phyloP scores from a whole-genome alignment of 1,140 invertebrate genomes.

The Chionoecetes opilio region DNA sequence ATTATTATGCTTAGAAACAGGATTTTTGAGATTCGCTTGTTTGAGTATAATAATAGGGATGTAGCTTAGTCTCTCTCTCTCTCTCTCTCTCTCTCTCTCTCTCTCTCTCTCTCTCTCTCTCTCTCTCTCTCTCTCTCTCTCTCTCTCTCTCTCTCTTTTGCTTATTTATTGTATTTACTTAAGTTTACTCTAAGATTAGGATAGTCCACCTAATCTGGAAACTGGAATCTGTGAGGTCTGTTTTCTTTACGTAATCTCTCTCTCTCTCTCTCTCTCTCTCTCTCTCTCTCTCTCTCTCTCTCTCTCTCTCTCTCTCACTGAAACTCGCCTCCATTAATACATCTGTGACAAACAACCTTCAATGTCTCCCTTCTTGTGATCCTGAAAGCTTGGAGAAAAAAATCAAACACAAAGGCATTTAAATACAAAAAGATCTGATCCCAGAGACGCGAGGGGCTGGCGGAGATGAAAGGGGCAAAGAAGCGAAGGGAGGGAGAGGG shows the following conservation, averaged over 20 bases:
- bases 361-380: not conserved
- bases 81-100: not conserved
- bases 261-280: slow-evolving; percentile 28
- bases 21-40: too few relatives aligned
- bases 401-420: slow-evolving; percentile 18
- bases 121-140: slow-evolving; percentile 55
- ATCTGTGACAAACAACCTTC: not conserved
- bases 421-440: not conserved
- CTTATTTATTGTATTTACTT: not conserved
- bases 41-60: not conserved
- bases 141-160: slow-evolving; percentile 36
- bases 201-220: too few relatives aligned
- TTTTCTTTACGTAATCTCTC: not conserved
- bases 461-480: too few relatives aligned
- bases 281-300: slow-evolving; percentile 29
- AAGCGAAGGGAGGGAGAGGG: not conserved
- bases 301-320: too few relatives aligned
- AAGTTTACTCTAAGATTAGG: too few relatives aligned
- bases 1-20: too few relatives aligned
- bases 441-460: not conserved
- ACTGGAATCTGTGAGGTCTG: too few relatives aligned
- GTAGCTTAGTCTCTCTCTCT: not conserved
- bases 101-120: slow-evolving; percentile 37
- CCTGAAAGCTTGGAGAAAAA: not conserved
- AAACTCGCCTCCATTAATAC: not conserved